Base-by-base conservation (phyloP, 2,113 vertebrate genomes). In the Gopherus evgoodei region DNA sequence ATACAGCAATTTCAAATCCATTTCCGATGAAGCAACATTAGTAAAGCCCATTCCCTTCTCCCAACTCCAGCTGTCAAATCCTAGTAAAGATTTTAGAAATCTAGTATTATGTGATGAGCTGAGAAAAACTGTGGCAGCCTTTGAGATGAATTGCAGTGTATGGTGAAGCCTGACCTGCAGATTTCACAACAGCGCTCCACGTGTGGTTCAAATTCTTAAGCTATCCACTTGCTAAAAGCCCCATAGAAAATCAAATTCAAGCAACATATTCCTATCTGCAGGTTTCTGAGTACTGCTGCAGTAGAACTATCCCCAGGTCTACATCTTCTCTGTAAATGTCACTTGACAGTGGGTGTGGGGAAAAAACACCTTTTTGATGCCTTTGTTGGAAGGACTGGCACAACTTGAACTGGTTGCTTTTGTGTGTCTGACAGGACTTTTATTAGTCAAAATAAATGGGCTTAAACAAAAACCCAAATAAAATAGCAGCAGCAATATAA, bases 381-480 rank as follows among this genome's bases (percentile, higher is more conserved):
- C 42, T 25, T 24, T 62, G 27, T 50, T 47, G 11, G 38, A 27
- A 91, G 59, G 42, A 91, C 49, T 19, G 5, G 83, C 22, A 75
- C 53, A 35, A 35, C 38, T 47, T 21, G 24, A 87, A 14, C 8
- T 14, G 38, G 31, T 78, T 50, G 11, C 42, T 31, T 59, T 57
- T 42, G n/a, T 44, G 24, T 49, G 44, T 83, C 75, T 29, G 24
- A 62, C 80, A 86, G 53, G 53, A 82, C 65, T 75, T 91, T 87
- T 87, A 87, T 91, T 91, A 59, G 80, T 76, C 76, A 83, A 87
- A 91, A 91, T 87, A 83, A 76, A 83, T 19, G 81, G 50, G 44
- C 17, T 82, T 50, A 56, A 50, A 81, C 59, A 85, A 59, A 27
- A 27, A 11, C n/a, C 7, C 14, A 38, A 75, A 59, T 14, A 81